Percentiles rank a stretch among this genome's conserved stretches.
Conservation (phyloP, 1,140 invertebrate species). For the Thaumetopoea pityocampa region DNA sequence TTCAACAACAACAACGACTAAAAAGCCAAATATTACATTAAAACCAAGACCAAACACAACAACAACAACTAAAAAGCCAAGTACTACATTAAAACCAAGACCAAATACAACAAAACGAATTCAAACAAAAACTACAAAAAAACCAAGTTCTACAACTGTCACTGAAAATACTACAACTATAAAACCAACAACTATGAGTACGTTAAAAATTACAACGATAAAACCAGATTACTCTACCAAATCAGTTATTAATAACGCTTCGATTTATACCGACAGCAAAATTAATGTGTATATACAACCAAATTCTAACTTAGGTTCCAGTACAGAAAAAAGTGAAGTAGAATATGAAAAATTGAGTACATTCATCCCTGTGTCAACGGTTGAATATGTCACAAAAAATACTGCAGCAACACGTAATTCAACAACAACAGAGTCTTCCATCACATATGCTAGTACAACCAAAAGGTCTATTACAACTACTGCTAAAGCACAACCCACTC, state of each 20-base stretch:
- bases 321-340: conserved; percentile 18
- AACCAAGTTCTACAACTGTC: conserved; percentile 30
- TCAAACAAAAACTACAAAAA: conserved; percentile 34
- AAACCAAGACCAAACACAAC: conserved; percentile 25
- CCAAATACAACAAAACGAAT: conserved; percentile 27
- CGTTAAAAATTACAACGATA: too few relatives aligned
- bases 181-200: too few relatives aligned
- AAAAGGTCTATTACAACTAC: conserved; percentile 17
- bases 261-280: too few relatives aligned
- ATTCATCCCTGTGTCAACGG: conserved; percentile 44
- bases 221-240: too few relatives aligned
- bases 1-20: conserved; percentile 22
- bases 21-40: conserved; percentile 22
- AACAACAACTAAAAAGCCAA: conserved; percentile 23
- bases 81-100: conserved; percentile 23
- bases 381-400: conserved; percentile 32
- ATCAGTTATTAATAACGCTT: too few relatives aligned
- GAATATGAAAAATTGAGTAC: conserved; percentile 34
- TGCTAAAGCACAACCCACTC: conserved; percentile 16
- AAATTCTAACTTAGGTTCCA: conserved; percentile 11
- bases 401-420: conserved; percentile 33
- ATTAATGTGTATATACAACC: conserved; percentile 31
- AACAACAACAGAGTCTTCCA: conserved; percentile 18
- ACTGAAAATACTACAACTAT: conserved; percentile 26
- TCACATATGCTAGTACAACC: conserved; percentile 17